Base-by-base conservation (phyloP, 2,113 vertebrate genomes). In the Microtus ochrogaster region DNA sequence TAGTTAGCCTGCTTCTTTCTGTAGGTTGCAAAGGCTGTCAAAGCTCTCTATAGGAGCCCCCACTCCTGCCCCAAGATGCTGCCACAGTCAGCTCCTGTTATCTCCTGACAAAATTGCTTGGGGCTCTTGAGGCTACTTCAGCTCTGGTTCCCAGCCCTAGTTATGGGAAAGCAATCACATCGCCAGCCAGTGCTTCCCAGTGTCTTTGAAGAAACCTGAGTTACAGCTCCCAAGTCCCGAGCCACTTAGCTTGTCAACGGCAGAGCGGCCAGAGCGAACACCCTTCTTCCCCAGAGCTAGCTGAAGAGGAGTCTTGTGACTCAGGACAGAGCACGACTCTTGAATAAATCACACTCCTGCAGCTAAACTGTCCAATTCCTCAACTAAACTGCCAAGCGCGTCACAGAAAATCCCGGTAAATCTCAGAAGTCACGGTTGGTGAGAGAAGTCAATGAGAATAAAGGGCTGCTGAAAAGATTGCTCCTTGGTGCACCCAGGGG, bases 251-350 rank as follows among this genome's bases (percentile, higher is more conserved):
- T 26, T 22, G 47, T 87, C 92, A 30, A 0, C 14, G 2, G 52
- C 44, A 4, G 28, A 63, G 52, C 4, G 0, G n/a, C 1, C 19
- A 13, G 21, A 36, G 82, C 1, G 74, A n/a, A 0, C 14, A 39
- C 2, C 58, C 7, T 47, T 68, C 0, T 6, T 22, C 83, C 78
- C 3, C 0, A 13, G 82, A 63, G 93, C 87, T 24, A 66, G 30
- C 68, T 0, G 14, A 39, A 89, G 86, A 91, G 73, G 44, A 7
- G 72, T 7, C 95, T 3, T 9, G 92, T 2, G 83, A 78, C 73
- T 19, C 0, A 0, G 89, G 49, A 58, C 2, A 6, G 81, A 65
- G n/a, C 0, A 0, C 3, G 0, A 1, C 52, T 81, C 0, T 7
- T 2, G 9, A 90, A 90, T 86, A 90, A 93, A 79, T 33, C 36